phyloP scores from a whole-genome alignment of 2,797 vertebrate species.

The Crocidura indochinensis region DNA sequence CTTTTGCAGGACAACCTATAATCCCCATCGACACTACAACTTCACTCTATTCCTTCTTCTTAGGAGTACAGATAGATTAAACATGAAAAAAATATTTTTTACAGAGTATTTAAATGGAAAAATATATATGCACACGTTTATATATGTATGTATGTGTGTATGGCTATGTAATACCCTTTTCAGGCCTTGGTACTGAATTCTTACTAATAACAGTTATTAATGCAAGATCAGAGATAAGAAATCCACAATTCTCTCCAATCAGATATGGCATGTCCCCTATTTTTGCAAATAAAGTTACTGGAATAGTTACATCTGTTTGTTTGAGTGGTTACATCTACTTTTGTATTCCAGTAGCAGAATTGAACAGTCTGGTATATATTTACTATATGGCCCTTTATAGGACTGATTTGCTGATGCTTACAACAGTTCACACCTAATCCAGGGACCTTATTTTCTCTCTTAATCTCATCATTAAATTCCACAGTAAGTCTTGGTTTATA shows the following conservation, averaged over 20 bases:
- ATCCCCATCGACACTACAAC: neutral
- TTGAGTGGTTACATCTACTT: neutral
- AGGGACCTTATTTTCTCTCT: neutral
- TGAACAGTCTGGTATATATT: neutral
- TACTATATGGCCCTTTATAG: neutral
- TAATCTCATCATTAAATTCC: neutral
- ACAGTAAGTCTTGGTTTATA: neutral
- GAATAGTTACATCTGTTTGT: neutral
- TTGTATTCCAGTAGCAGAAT: neutral
- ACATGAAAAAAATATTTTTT: neutral
- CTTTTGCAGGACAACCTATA: neutral
- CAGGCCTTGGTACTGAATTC: neutral
- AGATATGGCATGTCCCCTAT: neutral
- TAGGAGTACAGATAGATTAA: slow-evolving; percentile 13
- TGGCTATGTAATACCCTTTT: neutral
- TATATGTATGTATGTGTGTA: neutral
- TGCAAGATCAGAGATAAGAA: neutral
- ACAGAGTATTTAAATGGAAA: slow-evolving; percentile 38
- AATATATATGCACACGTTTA: neutral
- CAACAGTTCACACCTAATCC: slow-evolving; percentile 14
- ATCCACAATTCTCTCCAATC: neutral
- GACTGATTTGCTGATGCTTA: neutral
- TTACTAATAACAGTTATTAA: neutral
- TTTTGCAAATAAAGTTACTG: slow-evolving; percentile 36
- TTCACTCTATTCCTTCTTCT: neutral